Evolutionary conservation across 2,797 vertebrate species (phyloP), one percentile per base, ranked within the genome.

Genomic region (Danio aesculapii): DNA sequence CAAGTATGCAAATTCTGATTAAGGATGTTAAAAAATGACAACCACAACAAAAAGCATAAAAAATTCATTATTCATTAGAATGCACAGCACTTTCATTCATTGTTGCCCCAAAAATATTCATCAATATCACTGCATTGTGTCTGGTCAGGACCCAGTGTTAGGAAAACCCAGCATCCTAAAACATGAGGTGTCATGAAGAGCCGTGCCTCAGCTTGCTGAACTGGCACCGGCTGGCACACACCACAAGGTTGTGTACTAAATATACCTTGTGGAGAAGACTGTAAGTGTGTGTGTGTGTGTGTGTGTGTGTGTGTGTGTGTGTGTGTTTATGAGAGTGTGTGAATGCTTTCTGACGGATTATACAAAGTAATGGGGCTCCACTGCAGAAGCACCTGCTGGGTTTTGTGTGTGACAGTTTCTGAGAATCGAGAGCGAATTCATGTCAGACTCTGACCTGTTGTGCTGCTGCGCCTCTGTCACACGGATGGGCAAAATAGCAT

Each of bases 181-280:
- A 86, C 30, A 68, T 19, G 75, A 63, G 52, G 67, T 79, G 63
- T 47, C 74, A 77, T 57, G 44, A 77, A 46, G 52, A 73, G 58
- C 81, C 75, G 13, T 75, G 72, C 50, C 68, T 75, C 53, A 52
- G 19, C 57, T 49, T 39, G 57, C 19, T 43, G 14, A 53, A 44
- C 4, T 72, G 77, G 13, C 75, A 77, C 17, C 67, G 57, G 19
- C 8, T 58, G 75, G 57, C 61, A 75, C 21, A 61, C 3, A 41
- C 72, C 80, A 87, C 74, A 70, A 85, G 82, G 81, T 82, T 77
- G 47, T 74, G 81, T 57, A 72, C 76, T 70, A 61, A 75, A 63
- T 61, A 85, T 84, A 66, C 53, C 52, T 61, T 50, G 59, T 19
- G 59, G 58, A 67, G 63, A 46, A 52, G 73, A 74, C 52, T 63